These are phyloP conservation scores for Macrotis lagotis DNA, from an alignment of 2,113 vertebrate species.

Conservation along the genomic window DNA sequence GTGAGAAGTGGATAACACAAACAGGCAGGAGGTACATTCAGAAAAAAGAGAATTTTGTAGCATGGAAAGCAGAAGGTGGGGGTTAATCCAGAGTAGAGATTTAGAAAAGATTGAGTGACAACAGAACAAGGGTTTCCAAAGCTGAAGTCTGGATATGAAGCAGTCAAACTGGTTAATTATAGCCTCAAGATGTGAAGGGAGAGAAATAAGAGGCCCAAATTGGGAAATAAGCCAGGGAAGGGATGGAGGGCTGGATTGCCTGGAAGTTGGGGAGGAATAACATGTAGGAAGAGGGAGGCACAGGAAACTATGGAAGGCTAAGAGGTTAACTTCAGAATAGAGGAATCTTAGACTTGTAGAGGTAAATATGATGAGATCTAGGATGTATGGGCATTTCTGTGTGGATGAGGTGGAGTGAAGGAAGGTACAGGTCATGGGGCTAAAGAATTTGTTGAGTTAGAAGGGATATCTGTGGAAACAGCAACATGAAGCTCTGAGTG, in stretches of 20 bases:
- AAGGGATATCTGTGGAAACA: neutral
- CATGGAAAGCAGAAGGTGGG: neutral
- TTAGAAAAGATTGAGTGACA: neutral
- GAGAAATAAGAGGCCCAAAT: neutral
- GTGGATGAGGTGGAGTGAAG: neutral
- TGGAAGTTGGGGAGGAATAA: neutral
- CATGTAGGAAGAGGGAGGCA: neutral
- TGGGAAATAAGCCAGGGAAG: neutral
- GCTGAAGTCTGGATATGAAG: neutral
- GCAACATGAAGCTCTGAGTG: neutral
- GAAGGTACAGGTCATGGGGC: neutral
- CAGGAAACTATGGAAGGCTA: neutral
- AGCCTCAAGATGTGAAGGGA: neutral
- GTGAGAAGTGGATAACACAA: neutral
- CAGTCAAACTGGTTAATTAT: neutral
- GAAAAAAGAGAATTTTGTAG: neutral
- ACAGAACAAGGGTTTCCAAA: neutral
- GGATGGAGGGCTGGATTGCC: neutral
- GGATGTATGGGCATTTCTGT: neutral
- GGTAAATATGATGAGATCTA: neutral
- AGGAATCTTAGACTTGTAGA: neutral
- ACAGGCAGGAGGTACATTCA: neutral
- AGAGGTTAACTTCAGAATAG: neutral
- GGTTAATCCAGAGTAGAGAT: neutral
- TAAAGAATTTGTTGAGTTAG: neutral